Percentiles rank a stretch among this genome's conserved stretches.
phyloP scores from a whole-genome alignment of 2,113 vertebrate species.

The Tragelaphus strepsiceros region DNA sequence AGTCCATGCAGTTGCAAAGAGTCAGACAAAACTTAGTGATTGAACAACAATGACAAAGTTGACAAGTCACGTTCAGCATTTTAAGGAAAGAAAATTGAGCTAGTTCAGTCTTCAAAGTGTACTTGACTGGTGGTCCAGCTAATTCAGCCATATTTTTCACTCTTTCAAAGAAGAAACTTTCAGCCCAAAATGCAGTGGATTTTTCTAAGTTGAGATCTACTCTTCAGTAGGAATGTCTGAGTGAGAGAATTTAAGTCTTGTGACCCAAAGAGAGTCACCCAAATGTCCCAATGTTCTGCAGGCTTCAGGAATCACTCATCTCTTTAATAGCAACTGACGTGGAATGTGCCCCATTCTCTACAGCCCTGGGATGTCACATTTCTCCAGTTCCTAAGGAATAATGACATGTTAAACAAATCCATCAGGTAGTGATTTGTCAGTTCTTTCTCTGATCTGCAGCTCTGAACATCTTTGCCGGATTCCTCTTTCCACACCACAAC shows the following conservation, averaged over 20 bases:
- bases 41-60: background rate
- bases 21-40: background rate
- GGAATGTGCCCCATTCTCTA: background rate
- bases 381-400: constrained; percentile 7
- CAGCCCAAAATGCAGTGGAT: background rate
- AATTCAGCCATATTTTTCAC: background rate
- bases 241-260: constrained; percentile 8
- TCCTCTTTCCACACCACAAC: background rate
- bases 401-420: background rate
- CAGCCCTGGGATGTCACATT: background rate
- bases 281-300: background rate
- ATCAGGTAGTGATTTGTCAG: background rate
- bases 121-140: background rate
- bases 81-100: background rate
- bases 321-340: background rate
- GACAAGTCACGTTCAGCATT: background rate
- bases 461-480: background rate
- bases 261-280: background rate
- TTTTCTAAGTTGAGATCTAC: background rate
- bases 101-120: background rate
- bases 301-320: background rate
- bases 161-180: background rate
- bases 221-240: background rate
- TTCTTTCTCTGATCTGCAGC: background rate
- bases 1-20: background rate